A percentile compares a stretch with the other conserved stretches of the same genome.
These are phyloP conservation scores for Suricata suricatta DNA, from an alignment of 2,113 vertebrate species.

Conservation along the genomic window DNA sequence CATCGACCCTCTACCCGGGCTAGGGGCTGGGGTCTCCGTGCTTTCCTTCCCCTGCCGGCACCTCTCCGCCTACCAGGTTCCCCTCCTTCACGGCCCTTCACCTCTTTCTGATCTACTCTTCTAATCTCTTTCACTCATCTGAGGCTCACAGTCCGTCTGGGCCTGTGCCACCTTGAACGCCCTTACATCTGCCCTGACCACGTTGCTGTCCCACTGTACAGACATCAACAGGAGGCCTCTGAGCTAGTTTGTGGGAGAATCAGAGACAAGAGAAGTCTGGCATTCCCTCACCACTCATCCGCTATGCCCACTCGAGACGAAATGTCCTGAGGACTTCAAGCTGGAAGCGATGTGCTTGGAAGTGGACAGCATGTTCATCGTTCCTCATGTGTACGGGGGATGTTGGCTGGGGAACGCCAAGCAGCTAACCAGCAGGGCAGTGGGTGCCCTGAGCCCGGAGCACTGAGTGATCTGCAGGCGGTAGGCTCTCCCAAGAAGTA, in stretches of 20 bases:
- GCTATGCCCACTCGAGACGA: too few species aligned
- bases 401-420: background rate
- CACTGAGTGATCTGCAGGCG: background rate
- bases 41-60: fast-evolving
- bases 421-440: background rate
- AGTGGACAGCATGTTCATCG: fast-evolving
- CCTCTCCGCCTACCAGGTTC: background rate
- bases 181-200: background rate
- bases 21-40: fast-evolving
- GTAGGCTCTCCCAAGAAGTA: background rate
- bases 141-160: background rate
- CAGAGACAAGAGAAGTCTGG: background rate
- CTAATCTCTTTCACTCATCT: background rate
- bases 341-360: fast-evolving
- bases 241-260: fast-evolving
- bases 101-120: background rate
- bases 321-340: background rate
- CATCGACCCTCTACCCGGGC: fast-evolving
- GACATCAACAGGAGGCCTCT: background rate
- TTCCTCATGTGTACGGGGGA: fast-evolving
- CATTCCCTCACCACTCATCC: background rate
- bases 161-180: too few species aligned
- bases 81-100: background rate
- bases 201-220: background rate
- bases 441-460: background rate